These are phyloP conservation scores for Luehdorfia chinensis DNA, from an alignment of 1,140 invertebrate species.

Conservation along the genomic window DNA sequence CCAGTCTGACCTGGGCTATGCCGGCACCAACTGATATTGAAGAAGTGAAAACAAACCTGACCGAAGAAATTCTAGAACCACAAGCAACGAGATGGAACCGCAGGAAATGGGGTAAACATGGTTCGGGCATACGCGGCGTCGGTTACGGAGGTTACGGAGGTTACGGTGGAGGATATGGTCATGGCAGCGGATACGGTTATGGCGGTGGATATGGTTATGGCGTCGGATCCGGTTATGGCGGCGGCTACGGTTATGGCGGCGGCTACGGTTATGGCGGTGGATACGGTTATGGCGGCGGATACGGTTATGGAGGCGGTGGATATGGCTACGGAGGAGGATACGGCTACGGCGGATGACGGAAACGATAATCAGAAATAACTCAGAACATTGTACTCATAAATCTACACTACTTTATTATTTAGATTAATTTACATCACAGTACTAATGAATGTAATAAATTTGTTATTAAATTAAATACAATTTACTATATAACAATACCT, in stretches of 20 bases:
- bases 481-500: no score
- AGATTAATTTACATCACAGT: no score
- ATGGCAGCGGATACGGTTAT: constrained; percentile 4
- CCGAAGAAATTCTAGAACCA: constrained; percentile 1
- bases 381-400: no score
- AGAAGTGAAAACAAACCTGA: not conserved
- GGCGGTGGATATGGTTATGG: constrained; percentile 12
- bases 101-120: constrained; percentile 9
- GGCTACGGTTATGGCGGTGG: constrained; percentile 9
- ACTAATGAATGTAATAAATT: no score
- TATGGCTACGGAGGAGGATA: constrained; percentile 19
- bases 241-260: constrained; percentile 10
- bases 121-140: constrained; percentile 4
- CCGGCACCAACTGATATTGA: not conserved
- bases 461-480: no score
- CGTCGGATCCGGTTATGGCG: constrained; percentile 3
- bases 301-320: constrained; percentile 17
- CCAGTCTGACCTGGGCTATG: no score
- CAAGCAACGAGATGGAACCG: constrained; percentile 4
- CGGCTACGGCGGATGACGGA: constrained; percentile 21
- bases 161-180: not conserved
- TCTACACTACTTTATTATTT: no score
- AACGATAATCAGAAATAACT: constrained; percentile 8
- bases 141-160: constrained; percentile 1
- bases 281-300: constrained; percentile 7